Percentiles rank a stretch among this genome's conserved stretches.
Conservation (phyloP, 2,113 vertebrate genomes). For the Sprattus sprattus region DNA sequence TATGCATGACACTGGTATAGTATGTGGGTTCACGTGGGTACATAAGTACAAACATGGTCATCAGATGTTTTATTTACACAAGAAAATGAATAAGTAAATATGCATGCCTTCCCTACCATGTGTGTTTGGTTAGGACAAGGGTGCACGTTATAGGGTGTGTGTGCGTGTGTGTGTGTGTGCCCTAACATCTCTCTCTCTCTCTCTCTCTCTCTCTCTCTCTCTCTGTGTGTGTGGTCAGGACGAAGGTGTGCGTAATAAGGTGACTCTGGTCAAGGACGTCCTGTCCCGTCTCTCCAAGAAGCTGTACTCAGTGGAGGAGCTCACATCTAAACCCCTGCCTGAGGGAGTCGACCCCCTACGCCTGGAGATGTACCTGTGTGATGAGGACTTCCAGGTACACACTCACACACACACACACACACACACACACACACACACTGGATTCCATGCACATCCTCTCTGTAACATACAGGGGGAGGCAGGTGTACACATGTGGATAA, state of each 20-base stretch:
- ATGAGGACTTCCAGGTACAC: constrained; percentile 76
- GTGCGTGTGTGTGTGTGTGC: background rate
- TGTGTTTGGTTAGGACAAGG: too few species aligned
- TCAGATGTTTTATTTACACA: too few species aligned
- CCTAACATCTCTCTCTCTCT: background rate
- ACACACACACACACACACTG: background rate
- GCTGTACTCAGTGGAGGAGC: constrained; percentile 75
- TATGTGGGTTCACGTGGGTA: too few species aligned
- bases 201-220: background rate
- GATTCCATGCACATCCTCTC: too few species aligned
- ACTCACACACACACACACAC: background rate
- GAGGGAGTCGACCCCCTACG: constrained; percentile 78
- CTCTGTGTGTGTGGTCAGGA: constrained; percentile 41
- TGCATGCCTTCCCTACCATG: too few species aligned
- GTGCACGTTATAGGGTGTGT: too few species aligned
- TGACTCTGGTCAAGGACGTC: constrained; percentile 72
- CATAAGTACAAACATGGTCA: too few species aligned
- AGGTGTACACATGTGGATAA: too few species aligned
- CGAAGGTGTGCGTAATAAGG: constrained; percentile 62
- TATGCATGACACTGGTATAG: too few species aligned
- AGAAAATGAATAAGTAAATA: too few species aligned
- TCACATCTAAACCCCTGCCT: constrained; percentile 69
- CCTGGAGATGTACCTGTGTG: constrained; percentile 76
- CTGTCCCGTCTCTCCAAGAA: constrained; percentile 70
- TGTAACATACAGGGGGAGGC: too few species aligned